A percentile compares a stretch with the other conserved stretches of the same genome.
Conservation (phyloP, 2,113 vertebrate genomes). For the Phyllopteryx taeniolatus region DNA sequence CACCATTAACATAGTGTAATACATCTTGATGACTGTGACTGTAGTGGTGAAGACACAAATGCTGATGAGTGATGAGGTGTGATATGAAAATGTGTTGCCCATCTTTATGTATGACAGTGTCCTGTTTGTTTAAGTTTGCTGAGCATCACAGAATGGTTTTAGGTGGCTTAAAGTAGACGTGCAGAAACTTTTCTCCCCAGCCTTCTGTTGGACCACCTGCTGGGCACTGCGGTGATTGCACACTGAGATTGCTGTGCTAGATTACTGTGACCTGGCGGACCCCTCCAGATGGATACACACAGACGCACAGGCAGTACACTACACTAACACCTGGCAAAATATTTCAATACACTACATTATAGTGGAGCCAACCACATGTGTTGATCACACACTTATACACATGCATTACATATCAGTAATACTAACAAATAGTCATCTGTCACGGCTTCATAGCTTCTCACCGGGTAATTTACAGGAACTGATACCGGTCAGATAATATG, state of each 20-base stretch:
- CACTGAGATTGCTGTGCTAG: slow-evolving; percentile 65
- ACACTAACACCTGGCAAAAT: slow-evolving; percentile 52
- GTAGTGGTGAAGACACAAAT: slow-evolving; percentile 19
- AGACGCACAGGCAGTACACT: slow-evolving; percentile 14
- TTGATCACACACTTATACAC: slow-evolving; percentile 25
- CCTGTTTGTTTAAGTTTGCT: slow-evolving; percentile 7
- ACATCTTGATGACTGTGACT: not conserved
- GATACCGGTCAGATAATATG: not conserved
- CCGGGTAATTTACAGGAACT: not conserved
- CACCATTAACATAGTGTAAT: not conserved
- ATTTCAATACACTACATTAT: slow-evolving; percentile 37
- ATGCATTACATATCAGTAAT: slow-evolving; percentile 37
- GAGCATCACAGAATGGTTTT: slow-evolving; percentile 10
- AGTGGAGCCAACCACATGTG: slow-evolving; percentile 24
- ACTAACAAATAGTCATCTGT: slow-evolving; percentile 36
- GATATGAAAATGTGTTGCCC: slow-evolving; percentile 24
- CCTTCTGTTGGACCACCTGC: slow-evolving; percentile 66
- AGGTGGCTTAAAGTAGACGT: slow-evolving; percentile 30
- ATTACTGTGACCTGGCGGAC: slow-evolving; percentile 66
- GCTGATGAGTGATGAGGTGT: slow-evolving; percentile 6
- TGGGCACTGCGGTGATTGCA: slow-evolving; percentile 65
- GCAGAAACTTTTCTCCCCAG: slow-evolving; percentile 54
- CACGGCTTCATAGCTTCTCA: slow-evolving; percentile 1
- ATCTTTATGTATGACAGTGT: slow-evolving; percentile 16
- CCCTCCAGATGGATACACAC: slow-evolving; percentile 42